Evolutionary conservation across 1,140 invertebrate genomes (phyloP), one percentile per base, ranked within the genome.

Genomic region (Euwallacea similis): DNA sequence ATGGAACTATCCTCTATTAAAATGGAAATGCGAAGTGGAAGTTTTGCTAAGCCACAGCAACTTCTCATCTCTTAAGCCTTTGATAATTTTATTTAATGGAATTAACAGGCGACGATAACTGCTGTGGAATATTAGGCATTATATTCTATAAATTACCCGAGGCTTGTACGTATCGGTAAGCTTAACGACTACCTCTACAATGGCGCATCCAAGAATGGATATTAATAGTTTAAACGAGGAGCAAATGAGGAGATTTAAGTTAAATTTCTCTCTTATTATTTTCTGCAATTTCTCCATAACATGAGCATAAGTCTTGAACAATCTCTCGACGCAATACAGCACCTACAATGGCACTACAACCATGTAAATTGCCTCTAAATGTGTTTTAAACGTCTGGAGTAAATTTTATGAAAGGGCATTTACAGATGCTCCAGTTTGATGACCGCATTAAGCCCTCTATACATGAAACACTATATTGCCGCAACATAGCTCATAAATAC

Each of bases 381-480:
- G 54, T 56, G 54, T 56, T 56, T 56, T 56, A 21, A 56, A 56
- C 54, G 54, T 56, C 54, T 56, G n/a, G 54, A 15, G 54, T 21
- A 21, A 56, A 21, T 56, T 56, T 56, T 56, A 56, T 56, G 54
- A 15, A n/a, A 21, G 54, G 16, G 16, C 54, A 56, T 56, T 56
- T 56, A 56, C 54, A 56, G 54, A 56, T 56, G 54, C 16, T 56
- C 54, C 54, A 56, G 16, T 56, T 56, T 56, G 54, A 21, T 56
- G 54, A 16, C 54, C 54, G 11, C 54, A 16, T 56, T 56, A 50
- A 50, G 13, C 13, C 9, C 13, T 13, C 46, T 33, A 33, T 50
- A 50, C 46, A 50, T 50, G 46, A 21, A 56, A 56, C 54, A 56
- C 54, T 13, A 56, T 16, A 56, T 56, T 21, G 15, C 54, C 8